Evolutionary conservation across 1,140 invertebrate species (phyloP).

Genomic region (Gryllus bimaculatus): DNA sequence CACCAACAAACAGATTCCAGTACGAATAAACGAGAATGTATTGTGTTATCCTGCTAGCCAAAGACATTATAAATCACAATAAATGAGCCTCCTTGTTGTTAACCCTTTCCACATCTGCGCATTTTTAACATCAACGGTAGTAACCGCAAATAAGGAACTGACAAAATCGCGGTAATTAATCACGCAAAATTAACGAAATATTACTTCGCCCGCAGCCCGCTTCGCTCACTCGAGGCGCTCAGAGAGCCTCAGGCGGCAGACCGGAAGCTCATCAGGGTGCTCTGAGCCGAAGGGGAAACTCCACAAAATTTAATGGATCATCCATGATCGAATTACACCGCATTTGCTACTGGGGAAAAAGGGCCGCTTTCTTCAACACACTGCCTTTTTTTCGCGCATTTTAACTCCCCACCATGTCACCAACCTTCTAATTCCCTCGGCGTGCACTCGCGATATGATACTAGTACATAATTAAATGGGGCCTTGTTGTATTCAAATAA

Average conservation of each 20-base stretch:
- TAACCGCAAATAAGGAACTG: neutral
- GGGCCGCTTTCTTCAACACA: neutral
- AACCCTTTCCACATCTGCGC: neutral
- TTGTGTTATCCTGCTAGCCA: too few species aligned
- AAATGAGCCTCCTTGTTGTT: neutral
- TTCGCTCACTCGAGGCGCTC: too few species aligned
- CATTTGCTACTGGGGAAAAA: neutral
- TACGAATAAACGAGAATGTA: too few species aligned
- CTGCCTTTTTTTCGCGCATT: neutral
- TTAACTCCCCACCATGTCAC: neutral
- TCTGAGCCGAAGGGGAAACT: neutral
- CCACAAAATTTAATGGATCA: neutral
- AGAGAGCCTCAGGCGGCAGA: too few species aligned
- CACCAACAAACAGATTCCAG: too few species aligned
- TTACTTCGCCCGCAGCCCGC: neutral
- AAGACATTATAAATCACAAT: neutral
- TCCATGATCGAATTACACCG: neutral
- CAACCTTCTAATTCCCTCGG: neutral
- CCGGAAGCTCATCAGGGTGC: too few species aligned
- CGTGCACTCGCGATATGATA: neutral
- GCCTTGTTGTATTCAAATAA: neutral
- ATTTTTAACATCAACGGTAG: neutral
- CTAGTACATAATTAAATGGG: neutral
- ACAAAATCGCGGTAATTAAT: neutral
- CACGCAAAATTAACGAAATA: neutral